Base-by-base conservation (phyloP, 2,113 vertebrate genomes). In the Dasypus novemcinctus region DNA sequence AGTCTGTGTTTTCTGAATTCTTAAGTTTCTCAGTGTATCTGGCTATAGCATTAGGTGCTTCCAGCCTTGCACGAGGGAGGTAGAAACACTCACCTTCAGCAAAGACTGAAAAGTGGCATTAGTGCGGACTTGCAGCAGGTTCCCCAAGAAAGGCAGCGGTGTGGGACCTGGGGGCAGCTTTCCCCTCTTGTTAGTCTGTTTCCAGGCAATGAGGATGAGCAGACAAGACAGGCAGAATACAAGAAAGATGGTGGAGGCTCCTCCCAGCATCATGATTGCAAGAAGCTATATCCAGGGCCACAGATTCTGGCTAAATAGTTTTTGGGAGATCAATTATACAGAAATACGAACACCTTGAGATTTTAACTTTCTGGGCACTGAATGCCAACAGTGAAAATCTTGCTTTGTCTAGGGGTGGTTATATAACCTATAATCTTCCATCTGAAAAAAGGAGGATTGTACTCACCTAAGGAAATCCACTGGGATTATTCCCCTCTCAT, bases 131-230 rank as follows among this genome's bases (percentile, higher is more conserved):
- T 98, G 97, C 25, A 98, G 83, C 57, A 98, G 33, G 63, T 98
- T 98, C 18, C 98, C 98, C 38, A 98, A n/a, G 69, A 98, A 95
- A 9, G 98, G 98, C 49, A 98, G 95, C 0, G 98, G 98, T 27
- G 95, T 94, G 18, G 98, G 98, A 2, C 98, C 97, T 0, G 97
- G 98, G 3, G 98, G 98, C 27, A 98, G 93, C 76, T 93, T 97
- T 14, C 96, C 96, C 3, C 71, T 79, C 27, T 95, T 96, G 72
- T 76, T 90, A 43, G 57, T 82, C 49, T 4, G 31, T 43, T 97
- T 97, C 98, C 98, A 98, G 4, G 90, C 92, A 0, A 96, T 79
- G 46, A 96, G 29, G 81, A 97, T 89, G 46, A 96, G 25, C 43
- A 98, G 75, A 38, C 94, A 98, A 13, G 96, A 94, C 33, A 97